phyloP scores from a whole-genome alignment of 2,888 invertebrate species.

The Aspidiotus rigidus region DNA sequence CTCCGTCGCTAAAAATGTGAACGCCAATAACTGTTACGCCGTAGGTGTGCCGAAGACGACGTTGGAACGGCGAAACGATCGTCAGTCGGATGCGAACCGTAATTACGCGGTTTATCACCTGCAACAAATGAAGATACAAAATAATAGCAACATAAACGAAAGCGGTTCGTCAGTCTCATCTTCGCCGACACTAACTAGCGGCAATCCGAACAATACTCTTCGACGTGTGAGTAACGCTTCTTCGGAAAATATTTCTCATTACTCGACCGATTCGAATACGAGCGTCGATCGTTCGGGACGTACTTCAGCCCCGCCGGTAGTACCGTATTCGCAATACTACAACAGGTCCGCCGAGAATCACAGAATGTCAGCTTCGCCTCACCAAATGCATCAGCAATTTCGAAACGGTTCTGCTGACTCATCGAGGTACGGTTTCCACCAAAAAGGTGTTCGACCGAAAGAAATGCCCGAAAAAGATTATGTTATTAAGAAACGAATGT shows the following conservation, averaged over 20 bases:
- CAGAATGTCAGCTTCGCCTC: background rate
- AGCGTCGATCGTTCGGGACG: background rate
- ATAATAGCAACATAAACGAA: background rate
- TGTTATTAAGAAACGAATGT: background rate
- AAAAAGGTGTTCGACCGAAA: background rate
- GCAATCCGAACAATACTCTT: background rate
- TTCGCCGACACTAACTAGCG: conserved; percentile 1
- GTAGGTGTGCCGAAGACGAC: background rate
- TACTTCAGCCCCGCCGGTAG: background rate
- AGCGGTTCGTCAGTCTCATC: conserved; percentile 8
- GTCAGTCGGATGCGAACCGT: background rate
- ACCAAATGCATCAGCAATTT: background rate
- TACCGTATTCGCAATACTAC: conserved; percentile 11
- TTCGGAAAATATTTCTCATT: background rate
- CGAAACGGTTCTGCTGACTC: background rate
- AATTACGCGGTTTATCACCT: background rate
- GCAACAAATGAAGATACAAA: background rate
- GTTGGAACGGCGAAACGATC: no score
- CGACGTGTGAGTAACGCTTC: background rate
- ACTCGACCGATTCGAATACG: background rate
- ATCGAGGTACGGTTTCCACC: background rate
- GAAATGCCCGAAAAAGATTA: background rate
- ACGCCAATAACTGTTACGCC: background rate
- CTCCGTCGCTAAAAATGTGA: background rate
- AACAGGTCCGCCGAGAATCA: background rate